Evolutionary conservation across 1,140 invertebrate genomes (phyloP).

Genomic region (Euura lappo): DNA sequence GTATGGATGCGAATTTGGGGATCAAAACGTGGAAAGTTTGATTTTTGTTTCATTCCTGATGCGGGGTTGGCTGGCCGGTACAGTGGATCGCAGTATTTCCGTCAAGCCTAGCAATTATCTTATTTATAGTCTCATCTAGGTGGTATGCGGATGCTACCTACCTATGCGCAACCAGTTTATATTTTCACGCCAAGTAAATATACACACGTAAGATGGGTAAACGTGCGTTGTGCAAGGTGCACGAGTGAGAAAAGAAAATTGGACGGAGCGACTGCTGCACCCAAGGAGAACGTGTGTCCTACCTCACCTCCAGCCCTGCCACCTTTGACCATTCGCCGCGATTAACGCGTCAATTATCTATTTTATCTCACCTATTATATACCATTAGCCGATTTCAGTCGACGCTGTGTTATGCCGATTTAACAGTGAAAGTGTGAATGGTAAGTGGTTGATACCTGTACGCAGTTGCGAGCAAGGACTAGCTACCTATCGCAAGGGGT

Average conservation of each 20-base stretch:
- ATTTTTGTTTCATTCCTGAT: too few species aligned
- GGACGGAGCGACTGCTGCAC: neutral
- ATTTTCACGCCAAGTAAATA: neutral
- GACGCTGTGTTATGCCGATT: neutral
- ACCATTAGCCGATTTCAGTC: neutral
- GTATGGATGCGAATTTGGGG: too few species aligned
- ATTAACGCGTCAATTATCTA: neutral
- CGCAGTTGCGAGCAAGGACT: too few species aligned
- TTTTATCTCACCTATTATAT: neutral
- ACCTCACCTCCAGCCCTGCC: neutral
- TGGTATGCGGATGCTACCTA: neutral
- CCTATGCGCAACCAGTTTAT: neutral
- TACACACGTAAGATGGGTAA: too few species aligned
- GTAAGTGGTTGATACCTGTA: neutral
- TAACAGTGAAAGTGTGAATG: neutral
- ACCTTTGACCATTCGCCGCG: neutral
- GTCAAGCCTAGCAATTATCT: neutral
- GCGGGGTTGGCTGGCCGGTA: neutral
- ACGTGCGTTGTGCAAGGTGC: too few species aligned
- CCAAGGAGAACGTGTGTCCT: neutral
- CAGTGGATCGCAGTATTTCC: neutral
- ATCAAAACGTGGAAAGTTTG: too few species aligned
- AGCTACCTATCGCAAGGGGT: neutral
- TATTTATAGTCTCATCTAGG: constrained; percentile 6
- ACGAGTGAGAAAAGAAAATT: neutral